phyloP scores from a whole-genome alignment of 2,113 vertebrate genomes.

The Cryptomyrus ogoouensis region DNA sequence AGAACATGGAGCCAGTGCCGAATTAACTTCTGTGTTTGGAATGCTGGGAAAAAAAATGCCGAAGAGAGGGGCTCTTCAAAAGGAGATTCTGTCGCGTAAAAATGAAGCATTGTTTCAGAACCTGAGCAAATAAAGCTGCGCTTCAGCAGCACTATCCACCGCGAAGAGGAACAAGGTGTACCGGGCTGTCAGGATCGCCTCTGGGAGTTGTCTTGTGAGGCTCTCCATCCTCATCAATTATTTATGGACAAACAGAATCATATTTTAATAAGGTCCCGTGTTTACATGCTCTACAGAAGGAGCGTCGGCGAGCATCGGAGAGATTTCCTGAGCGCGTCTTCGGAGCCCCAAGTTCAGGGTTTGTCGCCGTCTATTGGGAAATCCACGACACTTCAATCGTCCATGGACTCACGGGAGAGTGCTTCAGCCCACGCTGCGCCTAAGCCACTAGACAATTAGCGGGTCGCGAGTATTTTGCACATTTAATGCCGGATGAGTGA shows the following conservation, averaged over 20 bases:
- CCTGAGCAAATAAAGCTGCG: background rate
- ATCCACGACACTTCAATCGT: background rate
- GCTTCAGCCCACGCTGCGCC: background rate
- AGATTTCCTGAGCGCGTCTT: background rate
- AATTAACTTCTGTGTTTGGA: background rate
- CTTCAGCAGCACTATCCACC: background rate
- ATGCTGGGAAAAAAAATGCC: background rate
- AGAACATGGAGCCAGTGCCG: background rate
- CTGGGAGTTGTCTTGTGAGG: background rate
- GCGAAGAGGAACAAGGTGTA: background rate
- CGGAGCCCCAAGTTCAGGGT: background rate
- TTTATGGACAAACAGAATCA: conserved; percentile 16
- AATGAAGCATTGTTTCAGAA: background rate
- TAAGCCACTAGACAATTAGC: background rate
- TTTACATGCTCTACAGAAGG: conserved; percentile 6
- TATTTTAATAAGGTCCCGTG: conserved; percentile 16
- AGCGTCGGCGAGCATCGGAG: background rate
- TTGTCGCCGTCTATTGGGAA: background rate
- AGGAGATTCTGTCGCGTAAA: background rate
- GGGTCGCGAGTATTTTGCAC: background rate
- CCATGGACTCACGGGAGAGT: background rate
- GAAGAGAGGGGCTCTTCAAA: background rate
- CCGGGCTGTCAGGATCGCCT: background rate
- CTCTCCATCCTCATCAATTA: conserved; percentile 12
- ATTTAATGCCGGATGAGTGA: background rate